Evolutionary conservation across 2,888 invertebrate genomes (phyloP), one percentile per base, ranked within the genome.

Genomic region (Trissolcus japonicus): DNA sequence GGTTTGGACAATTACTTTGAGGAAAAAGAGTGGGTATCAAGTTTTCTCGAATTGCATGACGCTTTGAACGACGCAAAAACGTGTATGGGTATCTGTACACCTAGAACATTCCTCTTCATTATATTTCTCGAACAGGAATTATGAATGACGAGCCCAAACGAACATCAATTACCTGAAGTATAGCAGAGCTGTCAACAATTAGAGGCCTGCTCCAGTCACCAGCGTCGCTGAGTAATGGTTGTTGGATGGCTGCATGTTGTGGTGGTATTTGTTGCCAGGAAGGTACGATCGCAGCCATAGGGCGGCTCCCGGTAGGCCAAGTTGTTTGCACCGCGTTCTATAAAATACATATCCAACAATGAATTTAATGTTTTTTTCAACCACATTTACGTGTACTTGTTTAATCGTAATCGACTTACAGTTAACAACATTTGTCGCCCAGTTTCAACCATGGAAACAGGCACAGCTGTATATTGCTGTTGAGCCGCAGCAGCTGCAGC

Each of bases 401-500:
- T 6, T 14, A 14, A 11, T 46, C 14, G 13, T 46, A 46, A 1
- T 9, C n/a, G 48, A 16, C 91, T 89, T 89, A 93, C 93, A 54
- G 94, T 94, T 46, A 95, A 90, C 75, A 95, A 89, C 94, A 95
- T 95, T 86, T 94, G 94, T 80, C 95, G 91, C 21, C 94, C 95
- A 79, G 95, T 96, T 84, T 96, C 96, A 57, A 98, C 96, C 91
- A 98, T 96, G 59, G 97, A 97, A 62, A 98, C 97, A 40, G 98
- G 97, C 82, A 93, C 96, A 89, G 88, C 87, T 9, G 88, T 87
- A 83, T 97, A 97, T 89, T 97, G 96, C 89, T 96, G 96, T 85
- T 95, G 95, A 11, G 94, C 94, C 55, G 93, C 93, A 41, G 91
- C 91, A 60, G 90, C 90, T 51, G 91, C 91, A 51, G 91, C 91